A percentile compares a stretch with the other conserved stretches of the same genome.
These are phyloP conservation scores for Pilophorus perplexus DNA, from an alignment of 2,888 invertebrate species.

Conservation along the genomic window DNA sequence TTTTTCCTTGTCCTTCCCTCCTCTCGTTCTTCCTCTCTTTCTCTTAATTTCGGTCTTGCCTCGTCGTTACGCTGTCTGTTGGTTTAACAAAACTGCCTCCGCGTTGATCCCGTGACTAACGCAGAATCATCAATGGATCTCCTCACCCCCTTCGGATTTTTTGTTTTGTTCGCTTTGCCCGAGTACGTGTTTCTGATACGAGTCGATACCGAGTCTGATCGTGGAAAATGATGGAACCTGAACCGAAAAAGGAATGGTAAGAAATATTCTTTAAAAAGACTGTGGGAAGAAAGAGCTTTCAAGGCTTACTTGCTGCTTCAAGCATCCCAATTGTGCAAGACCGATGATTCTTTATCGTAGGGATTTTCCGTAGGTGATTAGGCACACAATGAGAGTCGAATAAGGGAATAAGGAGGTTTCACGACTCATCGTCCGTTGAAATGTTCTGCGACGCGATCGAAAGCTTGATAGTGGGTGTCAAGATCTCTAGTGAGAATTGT, in stretches of 20 bases:
- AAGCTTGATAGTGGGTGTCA: no score
- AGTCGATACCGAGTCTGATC: conserved; percentile 37
- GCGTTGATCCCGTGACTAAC: conserved; percentile 18
- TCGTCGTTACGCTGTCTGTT: conserved; percentile 10
- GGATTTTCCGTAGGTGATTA: background rate
- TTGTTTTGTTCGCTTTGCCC: background rate
- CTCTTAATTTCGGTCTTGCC: conserved; percentile 8
- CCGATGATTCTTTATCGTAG: background rate
- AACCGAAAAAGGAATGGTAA: conserved; percentile 21
- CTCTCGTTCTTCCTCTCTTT: background rate
- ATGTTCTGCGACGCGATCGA: no score
- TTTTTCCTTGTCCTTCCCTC: background rate
- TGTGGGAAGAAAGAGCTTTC: background rate
- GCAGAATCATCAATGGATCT: conserved; percentile 28
- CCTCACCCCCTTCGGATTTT: background rate
- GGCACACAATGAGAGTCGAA: background rate
- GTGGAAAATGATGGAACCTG: conserved; percentile 30
- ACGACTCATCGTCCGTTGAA: no score
- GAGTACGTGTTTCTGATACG: conserved; percentile 20
- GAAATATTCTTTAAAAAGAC: no score
- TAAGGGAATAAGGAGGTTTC: background rate
- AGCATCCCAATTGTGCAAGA: no score
- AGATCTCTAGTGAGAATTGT: no score
- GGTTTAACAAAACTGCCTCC: conserved; percentile 6
- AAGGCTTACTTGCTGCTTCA: no score